A percentile compares a stretch with the other conserved stretches of the same genome.
Conservation (phyloP, 2,113 vertebrate species). For the Struthidea cinerea region DNA sequence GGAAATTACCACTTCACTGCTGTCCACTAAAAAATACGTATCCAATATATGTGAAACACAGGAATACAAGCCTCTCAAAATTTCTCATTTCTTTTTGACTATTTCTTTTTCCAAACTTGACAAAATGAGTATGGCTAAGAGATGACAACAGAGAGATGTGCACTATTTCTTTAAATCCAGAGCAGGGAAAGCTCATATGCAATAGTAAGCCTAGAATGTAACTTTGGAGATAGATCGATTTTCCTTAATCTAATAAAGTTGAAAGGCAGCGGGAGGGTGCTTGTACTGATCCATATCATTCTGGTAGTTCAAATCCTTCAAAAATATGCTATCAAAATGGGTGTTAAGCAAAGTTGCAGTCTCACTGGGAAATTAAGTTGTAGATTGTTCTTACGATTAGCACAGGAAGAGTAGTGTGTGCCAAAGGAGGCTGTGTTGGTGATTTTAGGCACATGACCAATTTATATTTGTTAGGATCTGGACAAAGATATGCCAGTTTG, state of each 20-base stretch:
- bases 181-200: background rate
- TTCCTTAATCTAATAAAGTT: slow-evolving; percentile 6
- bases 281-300: background rate
- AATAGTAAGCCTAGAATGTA: background rate
- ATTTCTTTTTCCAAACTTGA: background rate
- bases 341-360: background rate
- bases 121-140: background rate
- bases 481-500: background rate
- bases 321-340: background rate
- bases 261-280: background rate
- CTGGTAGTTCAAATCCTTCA: background rate
- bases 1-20: background rate
- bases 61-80: background rate
- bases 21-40: background rate
- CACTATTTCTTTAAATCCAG: background rate
- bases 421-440: background rate
- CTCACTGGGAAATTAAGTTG: background rate
- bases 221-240: background rate
- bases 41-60: background rate
- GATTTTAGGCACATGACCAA: background rate
- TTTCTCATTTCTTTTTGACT: background rate
- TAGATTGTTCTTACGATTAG: background rate
- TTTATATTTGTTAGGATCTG: background rate
- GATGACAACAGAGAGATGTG: background rate
- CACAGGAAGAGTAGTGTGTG: background rate